phyloP scores from a whole-genome alignment of 2,888 invertebrate species.

The Zaprionus obscuricornis region DNA sequence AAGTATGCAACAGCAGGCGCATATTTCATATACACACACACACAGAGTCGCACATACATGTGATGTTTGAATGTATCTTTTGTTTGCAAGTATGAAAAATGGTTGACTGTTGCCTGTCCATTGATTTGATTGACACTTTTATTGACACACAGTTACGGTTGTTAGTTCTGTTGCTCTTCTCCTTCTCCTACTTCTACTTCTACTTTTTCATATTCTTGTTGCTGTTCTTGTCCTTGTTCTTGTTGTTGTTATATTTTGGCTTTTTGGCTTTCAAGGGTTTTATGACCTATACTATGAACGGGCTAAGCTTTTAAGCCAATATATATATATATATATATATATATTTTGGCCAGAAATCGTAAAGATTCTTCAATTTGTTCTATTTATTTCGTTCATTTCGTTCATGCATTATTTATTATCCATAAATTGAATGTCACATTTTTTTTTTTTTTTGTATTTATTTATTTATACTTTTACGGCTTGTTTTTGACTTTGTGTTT shows the following conservation, averaged over 20 bases:
- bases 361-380: slow-evolving; percentile 40
- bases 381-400: slow-evolving; percentile 22
- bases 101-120: slow-evolving; percentile 51
- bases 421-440: slow-evolving; percentile 34
- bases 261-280: slow-evolving; percentile 54
- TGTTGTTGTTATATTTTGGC: slow-evolving; percentile 20
- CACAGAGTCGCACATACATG: not conserved
- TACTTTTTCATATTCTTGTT: slow-evolving; percentile 23
- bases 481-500: not conserved
- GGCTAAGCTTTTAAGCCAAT: slow-evolving; percentile 62
- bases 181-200: slow-evolving; percentile 9
- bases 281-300: slow-evolving; percentile 57
- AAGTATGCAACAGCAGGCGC: slow-evolving; percentile 62
- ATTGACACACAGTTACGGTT: slow-evolving; percentile 64
- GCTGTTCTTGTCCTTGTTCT: slow-evolving; percentile 15
- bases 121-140: slow-evolving; percentile 79
- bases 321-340: not conserved
- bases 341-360: slow-evolving; percentile 23
- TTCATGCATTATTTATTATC: slow-evolving; percentile 38
- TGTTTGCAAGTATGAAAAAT: slow-evolving; percentile 57
- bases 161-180: slow-evolving; percentile 17
- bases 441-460: slow-evolving; percentile 1
- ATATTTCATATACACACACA: slow-evolving; percentile 22
- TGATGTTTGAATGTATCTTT: not conserved
- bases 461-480: not conserved